Base-by-base conservation (phyloP, 2,113 vertebrate species). In the Ochotona curzoniae region DNA sequence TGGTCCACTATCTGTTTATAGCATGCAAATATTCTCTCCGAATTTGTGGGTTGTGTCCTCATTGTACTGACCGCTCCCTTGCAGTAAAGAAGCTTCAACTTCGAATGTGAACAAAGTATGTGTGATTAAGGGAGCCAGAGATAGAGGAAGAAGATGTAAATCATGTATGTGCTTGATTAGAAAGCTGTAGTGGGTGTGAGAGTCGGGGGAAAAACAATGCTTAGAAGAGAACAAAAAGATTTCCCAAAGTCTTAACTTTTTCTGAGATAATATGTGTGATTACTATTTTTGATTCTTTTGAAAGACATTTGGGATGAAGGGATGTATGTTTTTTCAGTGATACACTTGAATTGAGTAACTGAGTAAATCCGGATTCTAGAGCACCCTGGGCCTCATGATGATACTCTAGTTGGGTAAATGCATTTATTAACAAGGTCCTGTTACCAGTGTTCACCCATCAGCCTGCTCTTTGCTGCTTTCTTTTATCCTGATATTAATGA, bases 201-300 rank as follows among this genome's bases (percentile, higher is more conserved):
- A 81, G 0, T 3, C 64, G 25, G 17, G 30, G 26, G 44, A 18
- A 83, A 7, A 38, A 47, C 51, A 57, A 73, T 4, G 30, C 44
- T 70, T 30, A 30, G 32, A 21, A 80, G 14, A 20, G 17, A 51
- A 54, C 2, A 17, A 70, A 30, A 70, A 66, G 8, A 84, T 87
- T 47, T 11, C 25, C 57, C 80, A 21, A 89, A 76, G 80, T 94
- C 35, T 54, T 54, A 78, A 14, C 23, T 64, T 67, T 93, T 54
- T 61, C 30, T 54, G 32, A 93, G 32, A 64, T 4, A 70, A 7
- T 82, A 1, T 12, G 80, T 76, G 23, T n/a, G 67, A 44, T 51
- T n/a, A 70, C 1, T 87, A 12, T 47, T 86, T 92, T 89, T 38
- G 32, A 76, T 76, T 80, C 60, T 71, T 83, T 89, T 67, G 26